phyloP scores from a whole-genome alignment of 2,113 vertebrate species.

The Protobothrops flavoviridis region DNA sequence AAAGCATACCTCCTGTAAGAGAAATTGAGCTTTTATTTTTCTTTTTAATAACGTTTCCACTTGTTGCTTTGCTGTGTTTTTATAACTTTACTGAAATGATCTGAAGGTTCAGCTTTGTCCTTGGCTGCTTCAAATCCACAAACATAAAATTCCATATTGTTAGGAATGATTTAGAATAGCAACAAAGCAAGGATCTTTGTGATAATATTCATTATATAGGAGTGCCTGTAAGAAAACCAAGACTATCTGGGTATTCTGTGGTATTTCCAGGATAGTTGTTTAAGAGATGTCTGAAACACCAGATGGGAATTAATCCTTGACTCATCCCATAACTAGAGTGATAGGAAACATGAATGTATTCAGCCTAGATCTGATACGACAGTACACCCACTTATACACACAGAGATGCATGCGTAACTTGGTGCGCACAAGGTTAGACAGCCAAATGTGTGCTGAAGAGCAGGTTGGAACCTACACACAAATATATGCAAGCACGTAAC shows the following conservation, averaged over 20 bases:
- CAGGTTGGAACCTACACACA: background rate
- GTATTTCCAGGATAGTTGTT: background rate
- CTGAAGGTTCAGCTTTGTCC: background rate
- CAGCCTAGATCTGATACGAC: background rate
- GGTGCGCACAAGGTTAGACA: background rate
- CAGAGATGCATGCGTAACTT: background rate
- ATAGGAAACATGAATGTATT: background rate
- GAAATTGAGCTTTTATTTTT: background rate
- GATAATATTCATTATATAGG: background rate
- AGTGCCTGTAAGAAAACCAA: background rate
- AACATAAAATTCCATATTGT: background rate
- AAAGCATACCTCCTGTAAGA: background rate
- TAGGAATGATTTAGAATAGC: background rate
- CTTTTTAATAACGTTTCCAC: background rate
- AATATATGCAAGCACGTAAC: background rate
- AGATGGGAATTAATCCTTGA: background rate
- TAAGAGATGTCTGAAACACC: background rate
- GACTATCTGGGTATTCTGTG: no score
- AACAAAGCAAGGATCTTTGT: background rate
- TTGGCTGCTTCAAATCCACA: background rate
- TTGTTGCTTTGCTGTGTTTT: background rate
- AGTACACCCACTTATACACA: background rate
- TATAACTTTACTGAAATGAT: background rate
- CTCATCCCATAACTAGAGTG: background rate
- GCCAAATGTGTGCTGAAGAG: background rate